Evolutionary conservation across 1,140 invertebrate species (phyloP).

Genomic region (Philotrypesis tridentata): DNA sequence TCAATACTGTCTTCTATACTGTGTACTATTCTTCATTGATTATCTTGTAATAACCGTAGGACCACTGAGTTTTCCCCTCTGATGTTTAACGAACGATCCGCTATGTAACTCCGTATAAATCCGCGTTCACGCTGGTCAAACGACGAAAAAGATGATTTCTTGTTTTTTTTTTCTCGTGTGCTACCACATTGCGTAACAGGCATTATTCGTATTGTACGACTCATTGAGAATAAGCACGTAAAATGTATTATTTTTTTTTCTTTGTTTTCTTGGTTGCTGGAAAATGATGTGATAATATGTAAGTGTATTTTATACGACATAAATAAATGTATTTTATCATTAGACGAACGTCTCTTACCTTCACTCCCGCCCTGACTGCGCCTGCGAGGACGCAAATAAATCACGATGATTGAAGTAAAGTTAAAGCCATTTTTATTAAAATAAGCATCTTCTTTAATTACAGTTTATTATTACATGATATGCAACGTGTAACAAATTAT

Average conservation of each 20-base stretch:
- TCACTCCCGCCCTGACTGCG: not conserved
- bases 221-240: not conserved
- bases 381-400: too few relatives aligned
- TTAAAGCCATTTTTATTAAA: slow-evolving; percentile 40
- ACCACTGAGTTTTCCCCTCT: slow-evolving; percentile 38
- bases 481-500: slow-evolving; percentile 19
- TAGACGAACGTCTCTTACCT: not conserved
- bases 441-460: slow-evolving; percentile 38
- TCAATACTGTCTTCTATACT: slow-evolving; percentile 23
- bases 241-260: slow-evolving; percentile 6
- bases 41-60: slow-evolving; percentile 12
- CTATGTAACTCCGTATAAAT: not conserved
- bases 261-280: slow-evolving; percentile 39
- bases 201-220: slow-evolving; percentile 9
- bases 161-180: too few relatives aligned
- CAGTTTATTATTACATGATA: slow-evolving; percentile 24
- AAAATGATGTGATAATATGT: slow-evolving; percentile 46
- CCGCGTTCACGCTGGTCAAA: not conserved
- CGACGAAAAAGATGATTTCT: not conserved
- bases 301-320: slow-evolving; percentile 42
- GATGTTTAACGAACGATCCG: not conserved
- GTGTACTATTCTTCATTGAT: not conserved
- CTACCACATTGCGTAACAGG: not conserved
- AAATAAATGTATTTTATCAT: slow-evolving; percentile 44
- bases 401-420: not conserved